These are phyloP conservation scores for Coelopa frigida DNA, from an alignment of 1,140 invertebrate species.

Conservation along the genomic window DNA sequence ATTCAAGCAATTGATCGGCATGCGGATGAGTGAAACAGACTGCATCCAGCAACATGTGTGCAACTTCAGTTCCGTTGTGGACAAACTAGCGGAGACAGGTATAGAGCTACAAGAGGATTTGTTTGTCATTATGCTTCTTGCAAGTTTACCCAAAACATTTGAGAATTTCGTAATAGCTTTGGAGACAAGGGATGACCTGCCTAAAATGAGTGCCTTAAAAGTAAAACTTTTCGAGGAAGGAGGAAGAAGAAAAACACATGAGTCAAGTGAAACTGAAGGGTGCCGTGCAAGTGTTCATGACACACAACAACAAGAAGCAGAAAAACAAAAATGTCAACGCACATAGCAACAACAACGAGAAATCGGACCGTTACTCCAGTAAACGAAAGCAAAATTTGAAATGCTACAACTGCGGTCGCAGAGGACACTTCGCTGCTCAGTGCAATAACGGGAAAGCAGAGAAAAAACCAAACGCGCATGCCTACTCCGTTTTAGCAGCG, in stretches of 20 bases:
- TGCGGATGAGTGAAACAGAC: not conserved
- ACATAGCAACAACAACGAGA: not conserved
- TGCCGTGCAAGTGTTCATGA: not conserved
- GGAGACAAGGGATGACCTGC: conserved; percentile 3
- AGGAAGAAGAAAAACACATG: conserved; percentile 1
- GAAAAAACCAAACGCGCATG: not conserved
- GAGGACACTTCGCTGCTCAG: not conserved
- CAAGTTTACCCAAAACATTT: not conserved
- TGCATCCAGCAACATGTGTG: not conserved
- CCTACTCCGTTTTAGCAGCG: not conserved
- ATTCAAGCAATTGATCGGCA: conserved; percentile 5
- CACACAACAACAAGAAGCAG: not conserved
- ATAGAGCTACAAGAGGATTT: conserved; percentile 2
- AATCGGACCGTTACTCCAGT: not conserved
- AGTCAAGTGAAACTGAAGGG: not conserved
- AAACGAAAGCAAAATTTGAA: too few relatives aligned
- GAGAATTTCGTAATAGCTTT: conserved; percentile 11
- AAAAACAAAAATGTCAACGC: not conserved
- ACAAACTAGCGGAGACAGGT: conserved; percentile 4
- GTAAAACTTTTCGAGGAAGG: conserved; percentile 5
- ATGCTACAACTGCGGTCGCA: not conserved
- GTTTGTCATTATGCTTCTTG: not conserved
- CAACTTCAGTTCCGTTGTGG: conserved; percentile 1
- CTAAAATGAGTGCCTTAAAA: not conserved
- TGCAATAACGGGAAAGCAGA: conserved; percentile 1